These are phyloP conservation scores for Otis tarda DNA, from an alignment of 2,113 vertebrate species.

Conservation along the genomic window DNA sequence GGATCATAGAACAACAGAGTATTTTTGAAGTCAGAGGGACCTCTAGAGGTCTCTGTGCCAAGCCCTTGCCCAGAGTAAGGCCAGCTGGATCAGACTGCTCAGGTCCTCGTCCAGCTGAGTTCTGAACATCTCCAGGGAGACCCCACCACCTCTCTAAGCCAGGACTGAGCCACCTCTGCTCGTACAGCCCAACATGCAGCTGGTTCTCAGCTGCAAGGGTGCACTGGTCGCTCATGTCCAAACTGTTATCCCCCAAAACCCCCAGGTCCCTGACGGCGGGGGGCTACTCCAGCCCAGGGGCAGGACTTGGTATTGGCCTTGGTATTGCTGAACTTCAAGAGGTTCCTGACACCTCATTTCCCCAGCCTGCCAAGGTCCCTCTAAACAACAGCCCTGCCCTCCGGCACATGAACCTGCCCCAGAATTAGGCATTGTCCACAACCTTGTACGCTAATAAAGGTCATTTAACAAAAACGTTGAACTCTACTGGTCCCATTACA, in stretches of 20 bases:
- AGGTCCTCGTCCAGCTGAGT: fast-evolving
- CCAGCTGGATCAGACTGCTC: background rate
- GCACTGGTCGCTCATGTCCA: background rate
- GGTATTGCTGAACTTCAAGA: background rate
- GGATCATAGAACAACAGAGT: background rate
- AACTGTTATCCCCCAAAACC: fast-evolving
- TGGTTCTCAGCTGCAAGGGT: background rate
- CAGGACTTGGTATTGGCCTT: background rate
- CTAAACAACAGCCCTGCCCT: background rate
- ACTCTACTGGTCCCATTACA: background rate
- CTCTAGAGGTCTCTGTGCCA: background rate
- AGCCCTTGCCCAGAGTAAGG: background rate
- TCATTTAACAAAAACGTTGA: background rate
- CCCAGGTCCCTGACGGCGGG: background rate
- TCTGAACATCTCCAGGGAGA: background rate
- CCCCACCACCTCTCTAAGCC: background rate
- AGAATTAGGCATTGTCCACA: too few species aligned
- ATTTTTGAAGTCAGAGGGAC: background rate
- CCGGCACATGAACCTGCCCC: background rate
- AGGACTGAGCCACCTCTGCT: background rate
- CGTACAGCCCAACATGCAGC: background rate
- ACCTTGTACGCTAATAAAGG: too few species aligned
- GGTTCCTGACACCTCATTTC: background rate
- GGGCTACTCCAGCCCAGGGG: background rate
- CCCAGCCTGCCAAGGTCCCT: background rate